These are phyloP conservation scores for Bucco capensis DNA, from an alignment of 2,113 vertebrate genomes.

Conservation along the genomic window DNA sequence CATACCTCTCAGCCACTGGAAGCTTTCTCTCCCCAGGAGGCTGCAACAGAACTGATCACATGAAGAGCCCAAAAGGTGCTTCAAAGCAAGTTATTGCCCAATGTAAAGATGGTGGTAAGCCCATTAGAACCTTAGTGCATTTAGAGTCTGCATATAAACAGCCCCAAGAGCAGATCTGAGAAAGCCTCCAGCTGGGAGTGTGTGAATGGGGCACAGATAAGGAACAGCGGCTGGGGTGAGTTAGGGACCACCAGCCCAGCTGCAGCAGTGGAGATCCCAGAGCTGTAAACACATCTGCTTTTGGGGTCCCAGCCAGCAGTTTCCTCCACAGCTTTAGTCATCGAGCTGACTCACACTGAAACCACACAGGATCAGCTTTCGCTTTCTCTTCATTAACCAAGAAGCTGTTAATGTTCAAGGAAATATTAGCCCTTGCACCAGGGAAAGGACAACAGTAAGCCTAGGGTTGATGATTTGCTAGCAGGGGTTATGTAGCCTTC, in stretches of 20 bases:
- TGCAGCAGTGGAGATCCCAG: neutral
- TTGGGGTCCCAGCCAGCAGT: neutral
- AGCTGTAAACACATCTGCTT: neutral
- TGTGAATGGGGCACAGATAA: neutral
- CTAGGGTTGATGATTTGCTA: neutral
- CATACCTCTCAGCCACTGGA: neutral
- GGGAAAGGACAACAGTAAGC: neutral
- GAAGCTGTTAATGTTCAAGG: neutral
- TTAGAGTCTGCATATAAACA: neutral
- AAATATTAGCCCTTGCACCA: neutral
- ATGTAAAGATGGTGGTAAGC: accelerated
- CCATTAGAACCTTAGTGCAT: accelerated
- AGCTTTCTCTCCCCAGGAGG: neutral
- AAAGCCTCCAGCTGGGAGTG: neutral
- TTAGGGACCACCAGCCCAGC: neutral
- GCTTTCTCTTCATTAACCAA: neutral
- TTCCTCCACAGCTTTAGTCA: neutral
- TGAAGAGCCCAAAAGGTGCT: neutral
- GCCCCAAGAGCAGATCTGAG: neutral
- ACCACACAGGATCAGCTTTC: neutral
- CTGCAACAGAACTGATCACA: neutral
- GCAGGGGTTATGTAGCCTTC: neutral
- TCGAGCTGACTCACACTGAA: neutral
- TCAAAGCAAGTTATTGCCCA: neutral
- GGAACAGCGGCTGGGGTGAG: neutral